phyloP scores from a whole-genome alignment of 2,113 vertebrate genomes.

The Thalassarche chlororhynchos region DNA sequence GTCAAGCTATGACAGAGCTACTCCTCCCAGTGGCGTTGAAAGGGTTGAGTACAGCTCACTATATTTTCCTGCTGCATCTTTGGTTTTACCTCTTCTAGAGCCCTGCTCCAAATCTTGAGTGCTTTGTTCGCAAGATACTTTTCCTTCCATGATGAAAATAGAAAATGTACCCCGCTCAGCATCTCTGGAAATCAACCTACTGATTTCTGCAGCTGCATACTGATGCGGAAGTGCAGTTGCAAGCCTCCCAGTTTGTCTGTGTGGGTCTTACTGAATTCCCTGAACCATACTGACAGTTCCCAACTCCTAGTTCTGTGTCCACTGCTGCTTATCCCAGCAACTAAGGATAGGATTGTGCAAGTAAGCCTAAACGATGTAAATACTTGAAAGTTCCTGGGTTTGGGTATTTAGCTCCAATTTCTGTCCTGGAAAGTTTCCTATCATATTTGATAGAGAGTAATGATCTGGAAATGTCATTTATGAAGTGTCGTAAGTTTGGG shows the following conservation, averaged over 20 bases:
- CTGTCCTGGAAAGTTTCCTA: not conserved
- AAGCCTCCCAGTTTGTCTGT: not conserved
- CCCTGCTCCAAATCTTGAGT: not conserved
- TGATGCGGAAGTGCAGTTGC: fast-evolving
- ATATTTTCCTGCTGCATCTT: not conserved
- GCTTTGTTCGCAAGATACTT: not conserved
- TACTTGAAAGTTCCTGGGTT: not conserved
- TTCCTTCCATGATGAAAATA: not conserved
- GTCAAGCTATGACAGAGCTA: not conserved
- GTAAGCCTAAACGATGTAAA: not conserved
- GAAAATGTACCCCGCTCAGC: not conserved
- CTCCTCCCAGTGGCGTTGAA: not conserved
- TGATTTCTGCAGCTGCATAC: not conserved
- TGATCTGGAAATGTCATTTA: not conserved
- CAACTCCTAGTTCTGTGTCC: not conserved
- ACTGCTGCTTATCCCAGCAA: not conserved
- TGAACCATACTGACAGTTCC: not conserved
- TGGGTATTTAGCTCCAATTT: not conserved
- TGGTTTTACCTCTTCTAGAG: not conserved
- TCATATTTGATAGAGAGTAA: not conserved
- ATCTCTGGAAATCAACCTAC: not conserved
- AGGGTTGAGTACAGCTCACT: not conserved
- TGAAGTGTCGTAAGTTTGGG: not conserved
- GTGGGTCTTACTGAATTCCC: not conserved
- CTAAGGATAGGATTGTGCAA: fast-evolving